Percentiles rank a stretch among this genome's conserved stretches.
These are phyloP conservation scores for Osmerus eperlanus DNA, from an alignment of 2,113 vertebrate genomes.

Conservation along the genomic window DNA sequence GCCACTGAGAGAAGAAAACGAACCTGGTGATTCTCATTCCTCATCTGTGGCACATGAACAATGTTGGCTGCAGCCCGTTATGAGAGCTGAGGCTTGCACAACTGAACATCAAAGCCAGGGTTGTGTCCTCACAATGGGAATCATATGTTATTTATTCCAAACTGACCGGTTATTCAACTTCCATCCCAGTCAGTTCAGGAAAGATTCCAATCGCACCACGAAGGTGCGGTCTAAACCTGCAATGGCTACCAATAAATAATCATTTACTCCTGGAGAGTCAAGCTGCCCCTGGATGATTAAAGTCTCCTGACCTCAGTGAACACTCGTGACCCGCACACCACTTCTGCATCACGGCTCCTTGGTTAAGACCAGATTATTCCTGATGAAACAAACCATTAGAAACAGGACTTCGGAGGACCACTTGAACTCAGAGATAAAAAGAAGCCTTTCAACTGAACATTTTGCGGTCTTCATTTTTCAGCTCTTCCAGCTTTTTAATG, in stretches of 20 bases:
- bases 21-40: constrained; percentile 22
- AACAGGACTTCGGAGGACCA: neutral
- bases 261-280: neutral
- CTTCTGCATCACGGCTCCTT: neutral
- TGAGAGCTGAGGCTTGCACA: constrained; percentile 4
- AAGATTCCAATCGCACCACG: neutral
- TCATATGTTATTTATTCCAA: constrained; percentile 22
- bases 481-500: constrained; percentile 1
- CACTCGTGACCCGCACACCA: neutral
- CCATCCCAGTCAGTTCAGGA: neutral
- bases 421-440: constrained; percentile 4
- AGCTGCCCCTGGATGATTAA: neutral
- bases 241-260: neutral
- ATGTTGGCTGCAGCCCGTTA: constrained; percentile 5
- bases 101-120: constrained; percentile 23
- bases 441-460: neutral
- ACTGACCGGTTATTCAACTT: constrained; percentile 31
- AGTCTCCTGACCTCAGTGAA: neutral
- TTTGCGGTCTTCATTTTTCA: constrained; percentile 1
- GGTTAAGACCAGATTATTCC: neutral
- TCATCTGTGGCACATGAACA: constrained; percentile 22
- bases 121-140: constrained; percentile 25
- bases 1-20: constrained; percentile 7
- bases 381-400: constrained; percentile 1
- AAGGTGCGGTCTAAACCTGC: constrained; percentile 2